phyloP scores from a whole-genome alignment of 1,140 invertebrate genomes.

The Sesamia nonagrioides region DNA sequence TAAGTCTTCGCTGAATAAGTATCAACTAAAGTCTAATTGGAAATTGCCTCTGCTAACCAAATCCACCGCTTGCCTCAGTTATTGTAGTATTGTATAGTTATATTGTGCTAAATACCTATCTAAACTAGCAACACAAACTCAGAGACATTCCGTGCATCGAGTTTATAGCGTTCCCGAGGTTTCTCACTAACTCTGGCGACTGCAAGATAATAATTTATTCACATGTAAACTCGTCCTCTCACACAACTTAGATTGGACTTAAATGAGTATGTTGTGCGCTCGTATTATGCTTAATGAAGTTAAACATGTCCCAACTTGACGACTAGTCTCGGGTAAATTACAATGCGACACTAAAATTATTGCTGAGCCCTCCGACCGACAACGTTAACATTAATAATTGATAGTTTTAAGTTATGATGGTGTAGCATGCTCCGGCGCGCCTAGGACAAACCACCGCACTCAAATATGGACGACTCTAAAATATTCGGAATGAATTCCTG shows the following conservation, averaged over 20 bases:
- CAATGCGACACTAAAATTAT: constrained; percentile 56
- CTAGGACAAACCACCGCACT: constrained; percentile 30
- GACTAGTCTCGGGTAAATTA: constrained; percentile 61
- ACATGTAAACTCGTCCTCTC: constrained; percentile 79
- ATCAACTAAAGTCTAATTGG: background rate
- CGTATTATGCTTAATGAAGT: constrained; percentile 86
- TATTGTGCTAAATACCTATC: constrained; percentile 14
- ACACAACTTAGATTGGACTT: constrained; percentile 86
- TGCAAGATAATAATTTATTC: constrained; percentile 86
- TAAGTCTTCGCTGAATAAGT: background rate
- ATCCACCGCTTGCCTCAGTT: background rate
- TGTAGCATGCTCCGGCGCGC: background rate
- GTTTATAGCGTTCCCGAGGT: constrained; percentile 57
- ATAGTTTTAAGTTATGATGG: constrained; percentile 45
- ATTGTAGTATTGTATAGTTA: no score
- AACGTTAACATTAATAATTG: constrained; percentile 49
- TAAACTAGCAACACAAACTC: constrained; percentile 53
- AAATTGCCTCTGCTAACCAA: constrained; percentile 2
- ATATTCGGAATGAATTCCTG: constrained; percentile 22
- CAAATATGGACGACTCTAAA: constrained; percentile 18
- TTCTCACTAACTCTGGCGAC: constrained; percentile 71
- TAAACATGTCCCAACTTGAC: constrained; percentile 80
- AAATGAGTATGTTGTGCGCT: constrained; percentile 84
- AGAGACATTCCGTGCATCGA: constrained; percentile 66
- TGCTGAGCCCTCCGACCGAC: constrained; percentile 39